Conservation (phyloP, 2,113 vertebrate genomes). For the Mus spicilegus region DNA sequence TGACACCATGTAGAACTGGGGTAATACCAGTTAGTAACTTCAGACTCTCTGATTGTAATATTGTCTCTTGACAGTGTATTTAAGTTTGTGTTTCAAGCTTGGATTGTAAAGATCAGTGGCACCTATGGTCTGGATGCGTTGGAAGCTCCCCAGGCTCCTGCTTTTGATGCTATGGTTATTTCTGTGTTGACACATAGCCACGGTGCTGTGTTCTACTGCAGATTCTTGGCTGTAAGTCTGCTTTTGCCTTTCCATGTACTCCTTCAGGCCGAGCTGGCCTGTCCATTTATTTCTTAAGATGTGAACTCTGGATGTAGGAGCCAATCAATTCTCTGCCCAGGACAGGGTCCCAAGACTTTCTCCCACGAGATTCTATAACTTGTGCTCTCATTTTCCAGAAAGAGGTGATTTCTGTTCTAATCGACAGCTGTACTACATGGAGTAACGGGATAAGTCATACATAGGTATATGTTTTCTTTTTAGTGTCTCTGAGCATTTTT, state of each 20-base stretch:
- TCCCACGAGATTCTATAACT: rapidly evolving
- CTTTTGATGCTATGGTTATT: background rate
- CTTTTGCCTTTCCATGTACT: background rate
- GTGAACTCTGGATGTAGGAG: background rate
- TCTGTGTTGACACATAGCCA: background rate
- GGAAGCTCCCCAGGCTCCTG: no score
- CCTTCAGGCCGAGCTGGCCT: background rate
- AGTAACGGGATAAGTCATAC: background rate
- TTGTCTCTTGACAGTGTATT: background rate
- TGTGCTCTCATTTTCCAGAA: background rate
- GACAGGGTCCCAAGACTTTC: background rate
- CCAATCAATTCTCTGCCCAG: background rate
- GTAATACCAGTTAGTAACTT: no score
- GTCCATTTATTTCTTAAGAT: background rate
- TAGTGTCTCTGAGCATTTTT: background rate
- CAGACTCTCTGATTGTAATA: background rate
- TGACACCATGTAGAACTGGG: no score
- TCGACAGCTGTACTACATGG: background rate
- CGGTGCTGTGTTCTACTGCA: background rate
- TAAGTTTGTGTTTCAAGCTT: background rate
- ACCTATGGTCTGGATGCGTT: background rate
- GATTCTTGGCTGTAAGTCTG: background rate
- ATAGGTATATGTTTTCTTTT: background rate
- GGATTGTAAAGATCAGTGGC: no score
- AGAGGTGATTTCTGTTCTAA: background rate